These are phyloP conservation scores for Hemitrygon akajei DNA, from an alignment of 2,797 vertebrate species.

Conservation along the genomic window DNA sequence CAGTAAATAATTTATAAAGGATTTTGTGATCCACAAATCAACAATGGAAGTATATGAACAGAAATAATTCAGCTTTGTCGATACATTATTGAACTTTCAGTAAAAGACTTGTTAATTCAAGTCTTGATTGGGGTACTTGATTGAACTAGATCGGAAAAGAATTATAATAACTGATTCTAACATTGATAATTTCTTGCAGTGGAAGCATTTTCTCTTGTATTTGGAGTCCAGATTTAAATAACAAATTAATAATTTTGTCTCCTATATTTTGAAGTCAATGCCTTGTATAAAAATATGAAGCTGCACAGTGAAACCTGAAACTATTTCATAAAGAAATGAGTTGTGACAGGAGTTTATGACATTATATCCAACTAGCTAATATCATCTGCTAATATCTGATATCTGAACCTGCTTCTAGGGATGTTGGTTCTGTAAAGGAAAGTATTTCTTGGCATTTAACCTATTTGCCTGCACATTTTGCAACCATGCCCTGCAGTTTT, in stretches of 20 bases:
- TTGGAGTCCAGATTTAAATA: background rate
- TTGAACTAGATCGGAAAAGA: background rate
- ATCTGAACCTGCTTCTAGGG: background rate
- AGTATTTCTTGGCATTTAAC: background rate
- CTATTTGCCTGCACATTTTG: background rate
- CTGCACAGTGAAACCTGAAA: background rate
- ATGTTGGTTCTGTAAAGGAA: background rate
- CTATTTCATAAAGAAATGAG: background rate
- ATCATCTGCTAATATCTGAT: background rate
- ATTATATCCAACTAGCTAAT: background rate
- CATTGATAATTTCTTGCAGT: background rate
- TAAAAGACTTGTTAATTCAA: background rate
- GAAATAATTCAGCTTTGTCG: background rate
- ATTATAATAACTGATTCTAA: background rate
- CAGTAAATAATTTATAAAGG: background rate
- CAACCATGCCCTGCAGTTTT: background rate
- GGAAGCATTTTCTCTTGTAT: background rate
- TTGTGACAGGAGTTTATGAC: background rate
- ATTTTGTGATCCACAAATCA: background rate
- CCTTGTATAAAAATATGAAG: background rate
- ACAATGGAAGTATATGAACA: background rate
- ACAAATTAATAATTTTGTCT: background rate
- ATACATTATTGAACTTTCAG: background rate
- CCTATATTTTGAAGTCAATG: background rate
- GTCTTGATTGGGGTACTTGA: background rate